These are phyloP conservation scores for Keiferia lycopersicella DNA, from an alignment of 2,888 invertebrate genomes.

Conservation along the genomic window DNA sequence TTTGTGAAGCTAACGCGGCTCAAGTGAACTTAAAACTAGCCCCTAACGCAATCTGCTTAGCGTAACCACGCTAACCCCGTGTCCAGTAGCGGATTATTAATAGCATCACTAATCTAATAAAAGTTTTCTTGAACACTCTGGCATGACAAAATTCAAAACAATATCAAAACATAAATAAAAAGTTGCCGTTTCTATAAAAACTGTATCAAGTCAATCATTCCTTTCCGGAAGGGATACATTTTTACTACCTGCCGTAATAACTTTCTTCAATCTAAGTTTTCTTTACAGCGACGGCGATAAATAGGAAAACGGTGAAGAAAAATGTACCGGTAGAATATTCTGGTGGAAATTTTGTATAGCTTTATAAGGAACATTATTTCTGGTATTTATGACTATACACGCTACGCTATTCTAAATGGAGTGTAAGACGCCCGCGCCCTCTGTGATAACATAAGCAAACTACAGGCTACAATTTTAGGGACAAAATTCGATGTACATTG, in stretches of 20 bases:
- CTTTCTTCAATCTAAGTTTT: constrained; percentile 15
- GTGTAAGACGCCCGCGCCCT: too few relatives aligned
- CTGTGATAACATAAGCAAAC: too few relatives aligned
- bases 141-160: too few relatives aligned
- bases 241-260: constrained; percentile 2
- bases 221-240: constrained; percentile 1
- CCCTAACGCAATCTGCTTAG: too few relatives aligned
- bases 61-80: too few relatives aligned
- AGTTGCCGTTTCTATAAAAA: neutral
- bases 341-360: constrained; percentile 11
- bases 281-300: constrained; percentile 13
- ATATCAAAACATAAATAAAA: neutral
- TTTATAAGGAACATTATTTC: neutral
- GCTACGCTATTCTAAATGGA: neutral
- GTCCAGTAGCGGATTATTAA: too few relatives aligned
- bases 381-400: neutral
- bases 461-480: too few relatives aligned
- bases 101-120: too few relatives aligned
- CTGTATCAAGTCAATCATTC: constrained; percentile 1
- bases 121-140: too few relatives aligned
- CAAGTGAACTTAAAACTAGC: too few relatives aligned
- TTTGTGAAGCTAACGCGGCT: too few relatives aligned
- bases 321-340: constrained; percentile 8
- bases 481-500: too few relatives aligned
- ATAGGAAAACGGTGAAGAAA: constrained; percentile 9